Conservation (phyloP, 1,140 invertebrate genomes). For the Drosophila prosaltans region DNA sequence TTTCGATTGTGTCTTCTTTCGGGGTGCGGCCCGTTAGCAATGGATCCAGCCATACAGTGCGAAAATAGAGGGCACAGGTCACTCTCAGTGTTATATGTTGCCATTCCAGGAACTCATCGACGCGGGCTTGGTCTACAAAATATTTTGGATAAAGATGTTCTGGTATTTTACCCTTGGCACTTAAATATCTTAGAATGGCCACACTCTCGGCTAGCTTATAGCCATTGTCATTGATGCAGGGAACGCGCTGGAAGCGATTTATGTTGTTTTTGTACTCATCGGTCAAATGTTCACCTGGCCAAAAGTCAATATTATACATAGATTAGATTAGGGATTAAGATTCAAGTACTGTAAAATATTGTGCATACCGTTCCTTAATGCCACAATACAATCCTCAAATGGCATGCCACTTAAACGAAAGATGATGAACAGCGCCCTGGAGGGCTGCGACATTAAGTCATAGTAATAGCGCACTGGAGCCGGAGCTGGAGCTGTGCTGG, state of each 20-base stretch:
- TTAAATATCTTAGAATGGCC: conserved; percentile 84
- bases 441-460: conserved; percentile 91
- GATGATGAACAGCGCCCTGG: conserved; percentile 89
- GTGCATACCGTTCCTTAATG: conserved; percentile 85
- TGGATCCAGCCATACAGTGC: conserved; percentile 85
- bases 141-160: conserved; percentile 90
- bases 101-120: conserved; percentile 95
- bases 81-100: conserved; percentile 90
- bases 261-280: conserved; percentile 88
- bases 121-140: conserved; percentile 87
- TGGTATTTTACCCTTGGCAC: conserved; percentile 83
- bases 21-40: conserved; percentile 83
- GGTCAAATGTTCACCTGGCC: conserved; percentile 88
- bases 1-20: conserved; percentile 83
- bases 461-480: conserved; percentile 86
- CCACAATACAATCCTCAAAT: conserved; percentile 85
- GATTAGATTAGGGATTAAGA: conserved; percentile 45
- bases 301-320: conserved; percentile 20
- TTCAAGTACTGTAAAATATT: conserved; percentile 53
- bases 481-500: neutral
- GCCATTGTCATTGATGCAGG: conserved; percentile 89
- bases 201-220: conserved; percentile 91
- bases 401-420: conserved; percentile 87
- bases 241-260: conserved; percentile 91
- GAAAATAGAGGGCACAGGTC: conserved; percentile 88